These are phyloP conservation scores for Acanthis flammea DNA, from an alignment of 2,797 vertebrate genomes.

Conservation along the genomic window DNA sequence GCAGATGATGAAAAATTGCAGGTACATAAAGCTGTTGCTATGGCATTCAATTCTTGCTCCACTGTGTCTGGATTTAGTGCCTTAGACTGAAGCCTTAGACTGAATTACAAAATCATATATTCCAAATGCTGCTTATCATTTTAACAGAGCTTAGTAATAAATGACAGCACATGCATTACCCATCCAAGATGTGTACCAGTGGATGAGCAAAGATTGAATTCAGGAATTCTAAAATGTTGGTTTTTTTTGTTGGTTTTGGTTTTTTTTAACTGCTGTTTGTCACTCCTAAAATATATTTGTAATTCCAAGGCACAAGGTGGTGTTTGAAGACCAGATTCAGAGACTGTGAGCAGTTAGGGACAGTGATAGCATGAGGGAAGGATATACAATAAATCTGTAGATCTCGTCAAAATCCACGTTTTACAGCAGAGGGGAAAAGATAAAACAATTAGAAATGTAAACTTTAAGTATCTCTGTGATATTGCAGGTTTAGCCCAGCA, in stretches of 20 bases:
- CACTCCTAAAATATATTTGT: background rate
- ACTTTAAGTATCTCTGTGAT: background rate
- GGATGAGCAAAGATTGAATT: background rate
- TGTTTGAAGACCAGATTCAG: background rate
- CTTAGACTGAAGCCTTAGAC: background rate
- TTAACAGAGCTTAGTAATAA: slow-evolving; percentile 16
- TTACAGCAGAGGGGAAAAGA: background rate
- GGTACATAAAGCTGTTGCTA: slow-evolving; percentile 47
- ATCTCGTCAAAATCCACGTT: background rate
- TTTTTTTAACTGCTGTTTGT: background rate
- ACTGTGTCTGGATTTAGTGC: slow-evolving; percentile 36
- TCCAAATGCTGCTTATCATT: slow-evolving; percentile 41
- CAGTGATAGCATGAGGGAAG: background rate
- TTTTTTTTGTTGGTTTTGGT: background rate
- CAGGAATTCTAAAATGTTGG: background rate
- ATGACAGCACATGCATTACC: slow-evolving; percentile 6
- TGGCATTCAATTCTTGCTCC: background rate
- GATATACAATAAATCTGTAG: background rate
- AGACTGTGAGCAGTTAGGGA: background rate
- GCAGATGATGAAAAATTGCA: slow-evolving; percentile 34
- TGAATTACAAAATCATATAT: slow-evolving; percentile 47
- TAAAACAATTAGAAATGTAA: background rate
- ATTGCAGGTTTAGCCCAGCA: background rate
- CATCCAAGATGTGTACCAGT: background rate
- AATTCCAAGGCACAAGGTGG: background rate